These are phyloP conservation scores for Dolichallabes microphthalmus DNA, from an alignment of 2,113 vertebrate genomes.

Conservation along the genomic window DNA sequence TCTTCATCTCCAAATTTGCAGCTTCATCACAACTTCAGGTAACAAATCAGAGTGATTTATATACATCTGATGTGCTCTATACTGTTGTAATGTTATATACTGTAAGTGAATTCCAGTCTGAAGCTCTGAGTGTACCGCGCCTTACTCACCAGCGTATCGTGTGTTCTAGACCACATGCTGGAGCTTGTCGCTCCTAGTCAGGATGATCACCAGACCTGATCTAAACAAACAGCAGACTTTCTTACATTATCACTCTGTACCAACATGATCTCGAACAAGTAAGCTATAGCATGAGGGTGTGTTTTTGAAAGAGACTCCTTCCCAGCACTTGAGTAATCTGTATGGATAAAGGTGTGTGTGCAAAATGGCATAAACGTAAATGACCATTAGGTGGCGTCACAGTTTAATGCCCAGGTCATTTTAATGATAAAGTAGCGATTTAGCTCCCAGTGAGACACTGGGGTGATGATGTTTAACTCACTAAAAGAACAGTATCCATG, in stretches of 20 bases:
- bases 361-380: not conserved
- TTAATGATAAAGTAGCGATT: not conserved
- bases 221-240: not conserved
- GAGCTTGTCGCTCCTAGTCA: not conserved
- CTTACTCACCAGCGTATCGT: not conserved
- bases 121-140: not conserved
- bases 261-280: not conserved
- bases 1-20: constrained; percentile 96
- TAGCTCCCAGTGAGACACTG: not conserved
- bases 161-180: not conserved
- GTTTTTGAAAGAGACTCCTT: not conserved
- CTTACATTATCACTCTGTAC: not conserved
- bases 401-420: not conserved
- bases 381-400: not conserved
- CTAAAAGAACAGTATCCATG: not conserved
- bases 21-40: constrained; percentile 98
- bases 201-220: not conserved
- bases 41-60: not conserved
- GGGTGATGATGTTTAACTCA: not conserved
- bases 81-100: not conserved
- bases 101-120: too few species aligned
- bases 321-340: not conserved
- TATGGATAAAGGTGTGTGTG: not conserved
- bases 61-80: not conserved
- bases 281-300: not conserved